A percentile compares a stretch with the other conserved stretches of the same genome.
These are phyloP conservation scores for Gopherus evgoodei DNA, from an alignment of 2,113 vertebrate genomes.

Conservation along the genomic window DNA sequence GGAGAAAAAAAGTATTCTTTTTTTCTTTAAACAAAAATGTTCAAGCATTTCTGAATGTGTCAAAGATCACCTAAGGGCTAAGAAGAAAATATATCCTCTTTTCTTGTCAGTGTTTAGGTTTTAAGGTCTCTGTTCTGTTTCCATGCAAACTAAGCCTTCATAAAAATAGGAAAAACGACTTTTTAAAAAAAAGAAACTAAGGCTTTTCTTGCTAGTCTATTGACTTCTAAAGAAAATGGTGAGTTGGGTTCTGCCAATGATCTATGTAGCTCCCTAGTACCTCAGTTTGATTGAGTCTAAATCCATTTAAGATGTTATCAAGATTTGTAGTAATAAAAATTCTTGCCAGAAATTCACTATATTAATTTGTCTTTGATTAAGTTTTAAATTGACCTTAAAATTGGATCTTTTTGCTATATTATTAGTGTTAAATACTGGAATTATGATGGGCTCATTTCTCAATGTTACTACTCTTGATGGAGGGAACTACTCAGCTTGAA, in stretches of 20 bases:
- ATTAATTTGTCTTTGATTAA: constrained; percentile 70
- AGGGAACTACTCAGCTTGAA: not conserved
- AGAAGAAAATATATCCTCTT: rapidly evolving
- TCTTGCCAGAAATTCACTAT: constrained; percentile 58
- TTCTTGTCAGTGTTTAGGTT: not conserved
- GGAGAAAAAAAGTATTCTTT: not conserved
- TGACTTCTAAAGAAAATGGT: constrained; percentile 40
- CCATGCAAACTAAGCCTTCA: not conserved
- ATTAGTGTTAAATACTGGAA: not conserved
- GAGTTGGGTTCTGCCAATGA: constrained; percentile 28
- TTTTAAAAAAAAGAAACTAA: constrained; percentile 25
- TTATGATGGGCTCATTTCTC: not conserved
- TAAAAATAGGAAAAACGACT: not conserved
- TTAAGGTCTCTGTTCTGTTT: not conserved
- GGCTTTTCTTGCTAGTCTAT: constrained; percentile 31
- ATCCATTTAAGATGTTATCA: constrained; percentile 57
- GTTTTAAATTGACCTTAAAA: constrained; percentile 70
- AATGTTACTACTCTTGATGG: not conserved
- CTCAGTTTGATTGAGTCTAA: constrained; percentile 63
- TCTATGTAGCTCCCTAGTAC: constrained; percentile 16
- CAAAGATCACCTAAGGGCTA: not conserved
- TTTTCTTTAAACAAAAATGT: not conserved
- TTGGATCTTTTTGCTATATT: constrained; percentile 29
- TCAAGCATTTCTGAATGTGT: not conserved
- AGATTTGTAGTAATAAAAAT: constrained; percentile 63